A percentile compares a stretch with the other conserved stretches of the same genome.
These are phyloP conservation scores for Cosmia pyralina DNA, from an alignment of 2,888 invertebrate genomes.

Conservation along the genomic window DNA sequence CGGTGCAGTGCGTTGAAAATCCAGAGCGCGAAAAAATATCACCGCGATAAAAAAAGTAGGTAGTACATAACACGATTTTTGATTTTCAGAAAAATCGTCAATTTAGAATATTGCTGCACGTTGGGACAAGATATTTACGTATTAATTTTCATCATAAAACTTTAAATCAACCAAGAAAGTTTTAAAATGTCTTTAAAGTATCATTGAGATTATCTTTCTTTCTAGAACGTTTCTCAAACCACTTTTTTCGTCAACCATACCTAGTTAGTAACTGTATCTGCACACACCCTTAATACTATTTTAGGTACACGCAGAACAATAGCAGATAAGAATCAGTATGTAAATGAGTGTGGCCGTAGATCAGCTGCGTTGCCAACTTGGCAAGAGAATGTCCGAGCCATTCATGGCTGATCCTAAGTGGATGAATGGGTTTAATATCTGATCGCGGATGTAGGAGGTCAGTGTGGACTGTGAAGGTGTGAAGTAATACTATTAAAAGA, in stretches of 20 bases:
- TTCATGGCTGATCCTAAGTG: slow-evolving; percentile 56
- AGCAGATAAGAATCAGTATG: slow-evolving; percentile 73
- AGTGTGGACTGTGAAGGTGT: slow-evolving; percentile 29
- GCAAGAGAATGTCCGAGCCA: slow-evolving; percentile 57
- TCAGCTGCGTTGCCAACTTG: slow-evolving; percentile 64
- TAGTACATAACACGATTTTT: background rate
- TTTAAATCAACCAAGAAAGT: background rate
- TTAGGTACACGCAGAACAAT: slow-evolving; percentile 68
- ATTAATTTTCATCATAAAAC: too few relatives aligned
- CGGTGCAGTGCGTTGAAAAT: too few relatives aligned
- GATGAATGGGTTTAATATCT: slow-evolving; percentile 51
- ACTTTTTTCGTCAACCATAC: slow-evolving; percentile 4
- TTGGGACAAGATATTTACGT: background rate
- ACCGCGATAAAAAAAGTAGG: too few relatives aligned
- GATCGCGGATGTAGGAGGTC: slow-evolving; percentile 48
- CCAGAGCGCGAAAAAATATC: too few relatives aligned
- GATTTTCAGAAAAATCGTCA: background rate
- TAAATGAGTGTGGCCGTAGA: slow-evolving; percentile 66
- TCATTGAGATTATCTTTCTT: background rate
- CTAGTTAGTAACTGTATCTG: slow-evolving; percentile 36
- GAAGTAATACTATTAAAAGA: slow-evolving; percentile 24
- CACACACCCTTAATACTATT: slow-evolving; percentile 55
- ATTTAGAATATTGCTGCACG: background rate
- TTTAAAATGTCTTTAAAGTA: background rate
- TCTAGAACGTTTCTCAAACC: background rate